Evolutionary conservation across 1,140 invertebrate species (phyloP), one percentile per base, ranked within the genome.

Genomic region (Drosophila santomea): DNA sequence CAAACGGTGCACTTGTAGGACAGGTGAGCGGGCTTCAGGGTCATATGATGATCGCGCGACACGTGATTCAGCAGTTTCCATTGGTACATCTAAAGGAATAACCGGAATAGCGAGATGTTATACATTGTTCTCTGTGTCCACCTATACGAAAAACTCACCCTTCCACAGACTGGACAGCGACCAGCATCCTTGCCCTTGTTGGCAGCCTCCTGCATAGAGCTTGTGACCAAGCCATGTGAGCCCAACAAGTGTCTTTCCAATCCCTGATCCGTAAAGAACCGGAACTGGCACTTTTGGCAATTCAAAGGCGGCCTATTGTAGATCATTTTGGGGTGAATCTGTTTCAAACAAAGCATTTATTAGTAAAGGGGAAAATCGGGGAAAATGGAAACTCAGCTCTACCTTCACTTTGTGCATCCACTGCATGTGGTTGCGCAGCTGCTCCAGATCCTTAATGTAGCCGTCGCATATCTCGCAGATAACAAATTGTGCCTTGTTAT

Each of bases 391-490:
- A 56, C 23, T 85, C 64, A 61, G 64, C 48, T 57, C 56, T 81
- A 92, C 92, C 85, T 98, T 98, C 55, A 98, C 97, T 95, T 98
- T 98, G 91, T 98, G 97, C 90, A 98, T 98, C 97, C 97, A 98
- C 84, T 98, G 97, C 97, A 98, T 98, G 90, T 98, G 97, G 93
- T 97, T 98, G 71, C 97, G 93, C 41, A 98, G 93, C 93, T 98
- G 97, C 84, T 98, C 97, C 80, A 98, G 94, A 93, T 98, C 97
- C 93, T 98, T 98, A 58, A 98, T 98, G 84, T 98, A 98, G 43
- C 97, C 97, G 93, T 98, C 97, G 93, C 97, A 98, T 75, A 98
- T 98, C 94, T 98, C 97, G 93, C 97, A 98, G 78, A 98, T 97
- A 71, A 98, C 97, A 93, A 98, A 98, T 15, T 96, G 95, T 76